phyloP scores from a whole-genome alignment of 2,113 vertebrate genomes.

The Sinosuthora webbiana region DNA sequence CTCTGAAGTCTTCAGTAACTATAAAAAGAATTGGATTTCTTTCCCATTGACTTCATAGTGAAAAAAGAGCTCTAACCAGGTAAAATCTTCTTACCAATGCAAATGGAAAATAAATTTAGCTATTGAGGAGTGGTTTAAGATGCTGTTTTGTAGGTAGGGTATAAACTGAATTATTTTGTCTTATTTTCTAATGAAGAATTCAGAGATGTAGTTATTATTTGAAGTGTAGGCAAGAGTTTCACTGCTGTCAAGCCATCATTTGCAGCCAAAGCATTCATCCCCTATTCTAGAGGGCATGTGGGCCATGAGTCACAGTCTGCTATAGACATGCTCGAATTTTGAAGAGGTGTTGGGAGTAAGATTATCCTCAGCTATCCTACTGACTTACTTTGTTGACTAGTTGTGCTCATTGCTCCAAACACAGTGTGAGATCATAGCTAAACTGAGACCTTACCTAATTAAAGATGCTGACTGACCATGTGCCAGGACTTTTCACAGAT shows the following conservation, averaged over 20 bases:
- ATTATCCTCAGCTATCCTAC: not conserved
- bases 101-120: not conserved
- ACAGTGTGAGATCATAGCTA: not conserved
- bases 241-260: not conserved
- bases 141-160: not conserved
- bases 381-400: not conserved
- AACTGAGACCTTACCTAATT: not conserved
- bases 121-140: not conserved
- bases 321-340: not conserved
- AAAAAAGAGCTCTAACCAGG: not conserved
- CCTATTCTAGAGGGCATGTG: not conserved
- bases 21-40: not conserved
- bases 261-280: not conserved
- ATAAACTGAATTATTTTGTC: not conserved
- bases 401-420: not conserved
- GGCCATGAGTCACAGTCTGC: not conserved
- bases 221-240: not conserved
- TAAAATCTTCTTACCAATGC: not conserved
- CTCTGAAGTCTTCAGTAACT: not conserved
- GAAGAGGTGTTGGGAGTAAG: not conserved
- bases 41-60: not conserved
- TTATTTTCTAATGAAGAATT: not conserved
- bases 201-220: not conserved
- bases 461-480: not conserved
- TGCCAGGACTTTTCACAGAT: not conserved